phyloP scores from a whole-genome alignment of 2,113 vertebrate species.

The Sceloporus tristichus region DNA sequence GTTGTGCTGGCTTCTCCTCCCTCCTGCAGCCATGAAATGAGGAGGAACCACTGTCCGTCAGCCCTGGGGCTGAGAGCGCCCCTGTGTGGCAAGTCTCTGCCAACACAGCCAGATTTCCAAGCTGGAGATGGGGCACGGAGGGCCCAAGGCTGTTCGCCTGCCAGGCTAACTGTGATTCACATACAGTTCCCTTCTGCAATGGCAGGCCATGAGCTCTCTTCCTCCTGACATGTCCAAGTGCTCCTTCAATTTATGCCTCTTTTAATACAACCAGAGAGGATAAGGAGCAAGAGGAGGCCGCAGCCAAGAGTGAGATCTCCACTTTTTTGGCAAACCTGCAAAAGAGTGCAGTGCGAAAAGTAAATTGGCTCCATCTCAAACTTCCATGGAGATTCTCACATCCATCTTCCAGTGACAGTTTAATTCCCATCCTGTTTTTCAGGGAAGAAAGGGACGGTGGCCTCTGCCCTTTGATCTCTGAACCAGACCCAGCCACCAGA shows the following conservation, averaged over 20 bases:
- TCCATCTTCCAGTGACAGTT: slow-evolving; percentile 50
- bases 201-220: rapidly evolving
- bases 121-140: no score
- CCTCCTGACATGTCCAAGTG: neutral
- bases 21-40: no score
- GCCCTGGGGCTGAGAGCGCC: no score
- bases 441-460: slow-evolving; percentile 7
- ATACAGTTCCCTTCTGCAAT: rapidly evolving
- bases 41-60: no score
- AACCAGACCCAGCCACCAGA: neutral
- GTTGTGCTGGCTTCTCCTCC: no score
- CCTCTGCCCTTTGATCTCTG: slow-evolving; percentile 31
- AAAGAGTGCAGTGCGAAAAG: slow-evolving; percentile 22
- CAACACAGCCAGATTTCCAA: no score
- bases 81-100: no score
- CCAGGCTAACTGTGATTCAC: no score
- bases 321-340: neutral
- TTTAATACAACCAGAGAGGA: neutral
- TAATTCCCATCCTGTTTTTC: slow-evolving; percentile 42
- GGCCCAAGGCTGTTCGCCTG: no score
- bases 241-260: neutral
- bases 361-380: neutral
- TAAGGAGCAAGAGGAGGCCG: neutral
- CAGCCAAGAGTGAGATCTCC: neutral
- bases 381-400: neutral